phyloP scores from a whole-genome alignment of 2,888 invertebrate species.

The Byasa hedistus region DNA sequence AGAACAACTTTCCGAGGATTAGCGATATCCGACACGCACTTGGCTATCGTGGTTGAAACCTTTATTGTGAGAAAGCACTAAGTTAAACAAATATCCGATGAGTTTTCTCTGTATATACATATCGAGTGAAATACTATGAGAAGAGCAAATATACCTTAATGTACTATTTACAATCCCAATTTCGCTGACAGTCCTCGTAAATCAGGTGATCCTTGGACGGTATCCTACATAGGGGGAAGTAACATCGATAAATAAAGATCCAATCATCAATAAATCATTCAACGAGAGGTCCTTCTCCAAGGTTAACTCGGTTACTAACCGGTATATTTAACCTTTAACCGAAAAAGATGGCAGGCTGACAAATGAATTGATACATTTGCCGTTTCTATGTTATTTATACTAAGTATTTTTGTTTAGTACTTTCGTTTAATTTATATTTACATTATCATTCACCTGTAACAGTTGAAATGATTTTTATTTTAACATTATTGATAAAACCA shows the following conservation, averaged over 20 bases:
- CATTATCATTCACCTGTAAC: too few species aligned
- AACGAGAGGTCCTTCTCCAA: conserved; percentile 9
- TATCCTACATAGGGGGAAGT: conserved; percentile 34
- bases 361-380: neutral
- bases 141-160: conserved; percentile 9
- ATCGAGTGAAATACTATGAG: neutral
- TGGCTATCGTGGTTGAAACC: too few species aligned
- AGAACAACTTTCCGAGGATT: neutral
- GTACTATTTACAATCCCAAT: conserved; percentile 49
- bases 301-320: conserved; percentile 15
- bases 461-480: too few species aligned
- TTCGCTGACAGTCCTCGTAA: conserved; percentile 58
- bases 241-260: conserved; percentile 15
- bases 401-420: neutral
- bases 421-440: too few species aligned
- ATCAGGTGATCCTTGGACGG: conserved; percentile 61
- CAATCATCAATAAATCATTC: conserved; percentile 23
- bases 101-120: neutral
- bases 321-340: conserved; percentile 33
- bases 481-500: too few species aligned
- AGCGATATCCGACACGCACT: too few species aligned
- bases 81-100: too few species aligned
- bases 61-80: too few species aligned
- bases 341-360: conserved; percentile 1
- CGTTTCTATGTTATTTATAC: neutral